Base-by-base conservation (phyloP, 2,888 invertebrate species). In the Electrophaes corylata region DNA sequence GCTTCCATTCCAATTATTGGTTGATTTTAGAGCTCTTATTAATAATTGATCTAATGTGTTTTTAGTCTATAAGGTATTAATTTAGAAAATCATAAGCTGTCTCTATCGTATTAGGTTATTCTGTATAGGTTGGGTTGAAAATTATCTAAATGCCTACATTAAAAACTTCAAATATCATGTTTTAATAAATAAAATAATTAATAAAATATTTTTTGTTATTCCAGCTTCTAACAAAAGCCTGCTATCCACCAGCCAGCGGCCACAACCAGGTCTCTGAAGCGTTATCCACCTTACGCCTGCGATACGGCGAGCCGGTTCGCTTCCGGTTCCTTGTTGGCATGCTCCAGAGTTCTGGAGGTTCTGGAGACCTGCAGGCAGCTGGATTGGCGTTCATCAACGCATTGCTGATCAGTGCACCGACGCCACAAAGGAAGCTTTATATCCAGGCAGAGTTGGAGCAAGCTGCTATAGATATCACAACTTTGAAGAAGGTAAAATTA, bases 231-330 rank as follows among this genome's bases (percentile, higher is more conserved):
- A 96, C 97, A 45, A 95, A 95, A 78, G 95, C 96, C 14, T 97
- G 98, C 80, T 95, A 96, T 60, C 88, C 94, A 11, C 93, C 94
- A 6, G 94, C 93, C 0, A 93, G 92, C 53, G 98, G 98, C 0
- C 97, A 98, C 86, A 94, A 94, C 35, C 95, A 96, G 64, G 96
- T 98, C 12, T 96, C 98, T 0, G 98, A 98, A 83, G 97, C 98
- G 0, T 93, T 98, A 66, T 97, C 98, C 0, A 97, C 98, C 0
- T 92, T 98, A 50, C 93, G 98, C 33, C 91, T 98, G 4, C 93
- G 97, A 58, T 97, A 96, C 78, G 98, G 97, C 3, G 98, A 98
- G 80, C 98, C 98, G 0, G 98, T 98, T 4, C 94, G 98, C 77
- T 98, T 98, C 86, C 94, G 98, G 60, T 96, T 98, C 78, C 93